Base-by-base conservation (phyloP, 2,797 vertebrate species). In the Lophotriccus pileatus region DNA sequence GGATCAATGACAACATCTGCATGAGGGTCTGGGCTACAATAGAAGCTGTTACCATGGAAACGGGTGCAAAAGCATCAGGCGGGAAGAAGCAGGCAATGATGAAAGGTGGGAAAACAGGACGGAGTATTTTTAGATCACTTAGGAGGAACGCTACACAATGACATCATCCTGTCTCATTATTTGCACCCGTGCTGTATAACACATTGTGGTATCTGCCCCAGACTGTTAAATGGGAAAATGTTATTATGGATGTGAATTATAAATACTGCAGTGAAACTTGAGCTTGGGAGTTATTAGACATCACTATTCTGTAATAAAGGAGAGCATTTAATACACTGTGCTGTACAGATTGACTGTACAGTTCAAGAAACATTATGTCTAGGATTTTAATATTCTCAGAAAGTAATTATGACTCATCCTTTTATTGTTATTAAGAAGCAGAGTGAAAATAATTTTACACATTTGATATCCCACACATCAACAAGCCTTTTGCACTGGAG, bases 41-140 rank as follows among this genome's bases (percentile, higher is more conserved):
- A 95, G 96, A 95, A 87, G 90, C 91, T 94, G 98, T 98, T 98
- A 23, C 98, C 90, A 98, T 98, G 97, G 98, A 93, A 98, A 98
- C 97, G 0, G 59, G 92, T 41, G 77, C 84, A 96, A 96, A 97
- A 97, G 97, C 96, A 94, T 94, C 90, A 22, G 90, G 66, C 64
- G 3, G 95, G 93, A 95, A 89, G 91, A 81, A 94, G 93, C 89
- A 88, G 87, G 77, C 52, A 5, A 92, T 93, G 86, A 93, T 90
- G 94, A 97, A 97, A 97, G 96, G 96, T 95, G 93, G 84, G 89
- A 95, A 95, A 95, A 95, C 22, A 17, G 85, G 93, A 74, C 87
- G 92, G 49, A 82, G 74, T 96, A 97, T 97, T 97, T 97, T 96
- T 93, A 95, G 96, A 94, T 91, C 67, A 36, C 95, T 96, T 96